phyloP scores from a whole-genome alignment of 2,888 invertebrate species.

The Mesorhabditis spiculigera region DNA sequence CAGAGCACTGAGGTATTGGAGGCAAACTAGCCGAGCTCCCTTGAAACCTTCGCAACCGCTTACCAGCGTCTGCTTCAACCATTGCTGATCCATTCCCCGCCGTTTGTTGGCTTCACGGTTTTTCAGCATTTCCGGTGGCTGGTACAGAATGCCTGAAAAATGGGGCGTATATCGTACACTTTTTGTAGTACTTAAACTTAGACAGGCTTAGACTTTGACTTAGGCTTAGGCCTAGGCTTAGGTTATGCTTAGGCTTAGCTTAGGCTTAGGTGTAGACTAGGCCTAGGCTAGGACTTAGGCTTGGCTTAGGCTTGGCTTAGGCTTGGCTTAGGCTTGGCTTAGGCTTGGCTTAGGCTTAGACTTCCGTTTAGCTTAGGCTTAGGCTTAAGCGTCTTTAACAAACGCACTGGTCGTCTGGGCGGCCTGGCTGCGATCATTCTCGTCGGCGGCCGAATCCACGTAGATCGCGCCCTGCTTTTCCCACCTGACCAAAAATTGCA shows the following conservation, averaged over 20 bases:
- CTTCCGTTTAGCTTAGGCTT: too few relatives aligned
- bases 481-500: conserved; percentile 30
- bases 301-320: too few relatives aligned
- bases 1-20: too few relatives aligned
- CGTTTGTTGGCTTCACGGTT: conserved; percentile 43
- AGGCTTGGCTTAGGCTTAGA: too few relatives aligned
- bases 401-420: conserved; percentile 40
- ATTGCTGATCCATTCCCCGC: conserved; percentile 42
- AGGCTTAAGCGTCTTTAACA: background rate
- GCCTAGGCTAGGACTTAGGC: too few relatives aligned
- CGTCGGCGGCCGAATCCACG: conserved; percentile 47
- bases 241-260: too few relatives aligned
- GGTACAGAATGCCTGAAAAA: conserved; percentile 38
- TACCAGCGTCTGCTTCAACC: conserved; percentile 42
- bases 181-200: background rate
- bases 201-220: conserved; percentile 5
- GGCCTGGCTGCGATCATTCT: conserved; percentile 48
- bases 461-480: conserved; percentile 46
- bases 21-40: too few relatives aligned
- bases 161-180: background rate
- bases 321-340: too few relatives aligned
- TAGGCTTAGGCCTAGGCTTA: background rate
- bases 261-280: too few relatives aligned
- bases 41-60: background rate
- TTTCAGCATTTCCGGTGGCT: conserved; percentile 46